phyloP scores from a whole-genome alignment of 2,888 invertebrate genomes.

The Pherbina coryleti region DNA sequence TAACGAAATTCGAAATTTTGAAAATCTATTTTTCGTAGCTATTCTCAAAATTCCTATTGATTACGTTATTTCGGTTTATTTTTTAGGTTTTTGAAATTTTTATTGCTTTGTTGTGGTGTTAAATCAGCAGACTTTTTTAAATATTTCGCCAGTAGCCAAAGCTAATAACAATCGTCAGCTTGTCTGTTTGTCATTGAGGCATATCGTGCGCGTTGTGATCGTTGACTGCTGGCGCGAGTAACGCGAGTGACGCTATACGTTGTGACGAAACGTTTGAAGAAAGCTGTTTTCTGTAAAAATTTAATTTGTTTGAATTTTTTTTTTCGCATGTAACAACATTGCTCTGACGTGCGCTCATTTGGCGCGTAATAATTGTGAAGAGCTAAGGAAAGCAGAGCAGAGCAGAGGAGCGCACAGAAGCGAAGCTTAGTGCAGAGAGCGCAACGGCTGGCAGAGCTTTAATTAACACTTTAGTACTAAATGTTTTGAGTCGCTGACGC shows the following conservation, averaged over 20 bases:
- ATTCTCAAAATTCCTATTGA: not conserved
- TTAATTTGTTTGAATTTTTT: not conserved
- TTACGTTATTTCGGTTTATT: not conserved
- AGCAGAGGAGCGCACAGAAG: not conserved
- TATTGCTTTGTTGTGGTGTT: not conserved
- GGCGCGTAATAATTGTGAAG: constrained; percentile 1
- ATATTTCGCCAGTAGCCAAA: too few species aligned
- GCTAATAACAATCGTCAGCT: not conserved
- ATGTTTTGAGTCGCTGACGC: not conserved
- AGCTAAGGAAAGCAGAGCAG: not conserved
- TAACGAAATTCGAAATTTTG: constrained; percentile 1
- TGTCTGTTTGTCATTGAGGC: not conserved
- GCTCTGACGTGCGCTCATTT: not conserved
- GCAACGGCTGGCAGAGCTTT: not conserved
- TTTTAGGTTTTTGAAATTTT: not conserved
- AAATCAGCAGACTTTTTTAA: too few species aligned
- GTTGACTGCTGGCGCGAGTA: not conserved
- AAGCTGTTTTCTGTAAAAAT: constrained; percentile 7
- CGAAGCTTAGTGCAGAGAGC: not conserved
- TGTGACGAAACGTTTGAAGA: constrained; percentile 1
- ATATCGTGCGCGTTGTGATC: not conserved
- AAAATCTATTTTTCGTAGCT: not conserved
- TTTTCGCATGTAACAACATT: not conserved
- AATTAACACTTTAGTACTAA: constrained; percentile 24
- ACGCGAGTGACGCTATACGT: not conserved